Percentiles rank a stretch among this genome's conserved stretches.
Evolutionary conservation across 2,888 invertebrate genomes (phyloP).

Genomic region (Elaeidobius kamerunicus): DNA sequence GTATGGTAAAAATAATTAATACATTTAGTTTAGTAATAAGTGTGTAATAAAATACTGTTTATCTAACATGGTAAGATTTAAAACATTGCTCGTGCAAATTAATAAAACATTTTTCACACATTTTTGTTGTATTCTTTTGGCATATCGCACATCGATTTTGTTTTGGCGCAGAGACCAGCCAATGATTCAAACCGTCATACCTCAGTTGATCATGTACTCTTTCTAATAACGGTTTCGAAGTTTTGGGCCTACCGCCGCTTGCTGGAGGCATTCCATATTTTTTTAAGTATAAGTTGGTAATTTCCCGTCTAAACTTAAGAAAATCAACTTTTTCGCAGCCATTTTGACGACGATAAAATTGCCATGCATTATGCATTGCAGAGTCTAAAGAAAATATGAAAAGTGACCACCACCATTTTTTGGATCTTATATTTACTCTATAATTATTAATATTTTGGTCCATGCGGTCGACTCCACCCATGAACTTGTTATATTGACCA

Average conservation of each 20-base stretch:
- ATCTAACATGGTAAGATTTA: not conserved
- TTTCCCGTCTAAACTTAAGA: slow-evolving; percentile 23
- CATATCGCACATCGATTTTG: slow-evolving; percentile 21
- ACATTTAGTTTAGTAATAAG: too few species aligned
- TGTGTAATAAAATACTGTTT: not conserved
- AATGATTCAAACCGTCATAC: slow-evolving; percentile 24
- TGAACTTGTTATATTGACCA: slow-evolving; percentile 33
- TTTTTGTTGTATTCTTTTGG: slow-evolving; percentile 13
- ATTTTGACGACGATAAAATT: slow-evolving; percentile 9
- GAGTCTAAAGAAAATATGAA: slow-evolving; percentile 28
- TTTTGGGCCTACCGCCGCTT: slow-evolving; percentile 24
- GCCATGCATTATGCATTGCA: slow-evolving; percentile 22
- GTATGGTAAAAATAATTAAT: not conserved
- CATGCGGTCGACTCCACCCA: slow-evolving; percentile 36
- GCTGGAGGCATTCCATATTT: slow-evolving; percentile 16
- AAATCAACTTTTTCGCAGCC: slow-evolving; percentile 16
- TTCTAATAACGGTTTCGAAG: slow-evolving; percentile 21
- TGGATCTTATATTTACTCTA: slow-evolving; percentile 16
- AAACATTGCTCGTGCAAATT: slow-evolving; percentile 8
- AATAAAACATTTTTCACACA: slow-evolving; percentile 22
- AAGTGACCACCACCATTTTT: slow-evolving; percentile 12
- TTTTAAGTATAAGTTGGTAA: slow-evolving; percentile 21
- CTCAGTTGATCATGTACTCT: slow-evolving; percentile 14
- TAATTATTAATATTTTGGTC: slow-evolving; percentile 36
- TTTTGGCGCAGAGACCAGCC: slow-evolving; percentile 24